Percentiles rank a stretch among this genome's conserved stretches.
These are phyloP conservation scores for Recurvirostra avosetta DNA, from an alignment of 2,113 vertebrate species.

Conservation along the genomic window DNA sequence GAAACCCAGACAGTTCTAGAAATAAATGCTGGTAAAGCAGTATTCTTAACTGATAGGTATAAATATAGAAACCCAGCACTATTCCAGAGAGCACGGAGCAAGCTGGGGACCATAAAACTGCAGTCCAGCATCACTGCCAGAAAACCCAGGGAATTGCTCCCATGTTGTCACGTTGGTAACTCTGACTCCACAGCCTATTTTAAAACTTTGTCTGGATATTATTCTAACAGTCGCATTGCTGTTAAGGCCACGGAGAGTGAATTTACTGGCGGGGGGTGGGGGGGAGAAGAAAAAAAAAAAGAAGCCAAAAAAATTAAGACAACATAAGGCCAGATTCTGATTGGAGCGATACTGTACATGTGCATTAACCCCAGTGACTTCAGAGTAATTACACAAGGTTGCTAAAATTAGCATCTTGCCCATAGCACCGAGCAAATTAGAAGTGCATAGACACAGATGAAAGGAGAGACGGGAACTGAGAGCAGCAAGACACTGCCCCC, in stretches of 20 bases:
- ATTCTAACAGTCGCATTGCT: not conserved
- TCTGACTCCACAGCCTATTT: not conserved
- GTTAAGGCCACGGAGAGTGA: not conserved
- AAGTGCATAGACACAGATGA: slow-evolving; percentile 14
- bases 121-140: not conserved
- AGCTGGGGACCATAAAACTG: not conserved
- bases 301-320: not conserved
- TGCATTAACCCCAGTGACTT: slow-evolving; percentile 15
- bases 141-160: not conserved
- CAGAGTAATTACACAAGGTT: slow-evolving; percentile 48
- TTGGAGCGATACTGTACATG: not conserved
- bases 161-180: not conserved
- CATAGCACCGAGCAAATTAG: not conserved
- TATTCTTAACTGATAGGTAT: not conserved
- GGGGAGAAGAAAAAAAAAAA: too few species aligned
- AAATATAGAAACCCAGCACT: slow-evolving; percentile 12
- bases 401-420: slow-evolving; percentile 49
- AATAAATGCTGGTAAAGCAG: slow-evolving; percentile 21
- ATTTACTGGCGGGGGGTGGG: not conserved
- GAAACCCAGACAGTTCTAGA: slow-evolving; percentile 14
- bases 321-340: slow-evolving; percentile 5
- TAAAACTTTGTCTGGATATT: not conserved
- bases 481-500: not conserved
- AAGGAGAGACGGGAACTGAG: not conserved
- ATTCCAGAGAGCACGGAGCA: not conserved